These are phyloP conservation scores for Epinotia nisella DNA, from an alignment of 2,888 invertebrate species.

Conservation along the genomic window DNA sequence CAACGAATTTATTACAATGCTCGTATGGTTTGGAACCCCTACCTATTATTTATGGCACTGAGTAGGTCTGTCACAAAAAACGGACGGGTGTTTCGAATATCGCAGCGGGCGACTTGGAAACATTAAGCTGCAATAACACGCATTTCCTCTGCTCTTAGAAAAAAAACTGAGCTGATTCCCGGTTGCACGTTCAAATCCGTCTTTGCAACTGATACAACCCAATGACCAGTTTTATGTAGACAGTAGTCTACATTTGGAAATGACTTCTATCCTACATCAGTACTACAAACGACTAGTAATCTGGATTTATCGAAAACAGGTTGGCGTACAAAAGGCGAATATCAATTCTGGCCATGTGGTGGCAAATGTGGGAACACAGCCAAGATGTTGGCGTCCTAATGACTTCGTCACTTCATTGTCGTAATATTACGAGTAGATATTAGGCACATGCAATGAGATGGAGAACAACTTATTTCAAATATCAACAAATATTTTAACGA, in stretches of 20 bases:
- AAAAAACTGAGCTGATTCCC: conserved; percentile 56
- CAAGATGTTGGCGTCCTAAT: conserved; percentile 81
- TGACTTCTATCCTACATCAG: background rate
- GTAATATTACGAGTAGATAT: conserved; percentile 54
- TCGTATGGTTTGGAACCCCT: conserved; percentile 78
- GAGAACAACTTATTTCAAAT: background rate
- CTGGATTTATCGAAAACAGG: conserved; percentile 60
- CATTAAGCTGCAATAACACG: conserved; percentile 84
- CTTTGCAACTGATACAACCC: conserved; percentile 61
- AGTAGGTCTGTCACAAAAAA: conserved; percentile 84
- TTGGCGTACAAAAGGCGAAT: conserved; percentile 67
- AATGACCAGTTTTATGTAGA: conserved; percentile 45
- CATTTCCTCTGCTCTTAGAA: conserved; percentile 75
- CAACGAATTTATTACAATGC: conserved; percentile 84
- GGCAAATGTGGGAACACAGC: conserved; percentile 83
- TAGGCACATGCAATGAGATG: conserved; percentile 49
- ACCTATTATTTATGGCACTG: conserved; percentile 85
- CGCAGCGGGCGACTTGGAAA: conserved; percentile 82
- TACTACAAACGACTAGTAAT: conserved; percentile 1
- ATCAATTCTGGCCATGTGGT: conserved; percentile 80
- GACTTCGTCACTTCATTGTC: conserved; percentile 79
- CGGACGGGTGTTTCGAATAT: conserved; percentile 81
- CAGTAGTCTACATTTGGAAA: background rate
- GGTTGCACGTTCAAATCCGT: conserved; percentile 57
- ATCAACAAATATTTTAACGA: background rate